These are phyloP conservation scores for Cantharis lateralis DNA, from an alignment of 2,888 invertebrate species.

Conservation along the genomic window DNA sequence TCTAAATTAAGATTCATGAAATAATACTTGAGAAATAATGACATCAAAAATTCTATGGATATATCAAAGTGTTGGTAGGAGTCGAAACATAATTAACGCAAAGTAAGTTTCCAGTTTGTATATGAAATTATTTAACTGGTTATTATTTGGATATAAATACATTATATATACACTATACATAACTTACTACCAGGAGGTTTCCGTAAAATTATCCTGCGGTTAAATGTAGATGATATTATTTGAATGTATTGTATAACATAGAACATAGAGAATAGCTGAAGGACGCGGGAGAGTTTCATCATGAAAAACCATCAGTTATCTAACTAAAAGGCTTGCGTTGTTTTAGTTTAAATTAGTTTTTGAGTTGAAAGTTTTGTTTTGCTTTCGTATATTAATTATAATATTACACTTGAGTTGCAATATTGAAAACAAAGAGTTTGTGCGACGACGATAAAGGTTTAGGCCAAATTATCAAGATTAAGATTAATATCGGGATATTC, in stretches of 20 bases:
- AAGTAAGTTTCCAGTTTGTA: neutral
- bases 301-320: constrained; percentile 12
- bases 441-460: neutral
- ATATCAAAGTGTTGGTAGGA: neutral
- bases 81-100: neutral
- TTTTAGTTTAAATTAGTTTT: constrained; percentile 11
- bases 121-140: neutral
- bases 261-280: neutral
- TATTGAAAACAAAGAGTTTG: neutral
- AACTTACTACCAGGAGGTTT: neutral
- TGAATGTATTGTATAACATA: neutral
- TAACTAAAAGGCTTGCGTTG: constrained; percentile 7
- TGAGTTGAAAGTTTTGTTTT: constrained; percentile 2
- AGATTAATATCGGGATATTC: neutral
- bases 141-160: neutral
- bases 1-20: neutral
- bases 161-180: too few relatives aligned
- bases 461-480: neutral
- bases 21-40: neutral
- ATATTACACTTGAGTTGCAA: neutral
- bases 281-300: neutral
- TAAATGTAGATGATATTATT: neutral
- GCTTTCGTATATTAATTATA: constrained; percentile 6
- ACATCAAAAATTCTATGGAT: neutral
- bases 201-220: neutral